Conservation (phyloP, 2,888 invertebrate species). For the Phengaris alcon region DNA sequence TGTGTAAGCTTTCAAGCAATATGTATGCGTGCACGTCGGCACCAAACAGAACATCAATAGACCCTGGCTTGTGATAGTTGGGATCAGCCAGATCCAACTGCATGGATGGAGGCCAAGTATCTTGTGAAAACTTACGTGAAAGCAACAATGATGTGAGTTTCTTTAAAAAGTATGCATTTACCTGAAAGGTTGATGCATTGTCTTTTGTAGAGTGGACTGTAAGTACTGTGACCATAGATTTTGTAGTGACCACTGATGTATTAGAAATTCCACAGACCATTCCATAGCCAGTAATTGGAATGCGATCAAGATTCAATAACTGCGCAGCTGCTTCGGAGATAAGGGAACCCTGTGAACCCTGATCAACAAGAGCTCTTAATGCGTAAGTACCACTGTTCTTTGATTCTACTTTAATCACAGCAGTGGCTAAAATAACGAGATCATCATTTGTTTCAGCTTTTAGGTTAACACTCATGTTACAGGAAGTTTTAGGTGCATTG, state of each 20-base stretch:
- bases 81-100: slow-evolving; percentile 36
- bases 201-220: slow-evolving; percentile 28
- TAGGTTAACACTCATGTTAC: slow-evolving; percentile 15
- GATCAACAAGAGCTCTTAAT: slow-evolving; percentile 38
- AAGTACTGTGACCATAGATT: slow-evolving; percentile 37
- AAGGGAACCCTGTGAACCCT: slow-evolving; percentile 39
- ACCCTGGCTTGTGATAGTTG: slow-evolving; percentile 37
- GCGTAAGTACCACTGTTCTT: slow-evolving; percentile 31
- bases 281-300: slow-evolving; percentile 35
- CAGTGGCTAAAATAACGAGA: slow-evolving; percentile 36
- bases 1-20: slow-evolving; percentile 36
- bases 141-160: neutral
- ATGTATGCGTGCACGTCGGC: slow-evolving; percentile 39
- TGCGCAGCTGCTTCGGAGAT: slow-evolving; percentile 37
- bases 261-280: slow-evolving; percentile 38
- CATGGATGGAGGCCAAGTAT: slow-evolving; percentile 32
- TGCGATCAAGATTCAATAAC: slow-evolving; percentile 34
- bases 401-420: slow-evolving; percentile 30
- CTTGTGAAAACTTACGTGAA: slow-evolving; percentile 29
- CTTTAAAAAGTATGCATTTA: too few species aligned
- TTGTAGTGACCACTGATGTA: slow-evolving; percentile 35
- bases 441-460: slow-evolving; percentile 33
- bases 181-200: slow-evolving; percentile 20
- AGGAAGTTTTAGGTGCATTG: slow-evolving; percentile 7
- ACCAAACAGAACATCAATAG: slow-evolving; percentile 38